phyloP scores from a whole-genome alignment of 2,888 invertebrate genomes.

The Cerastis rubricosa region DNA sequence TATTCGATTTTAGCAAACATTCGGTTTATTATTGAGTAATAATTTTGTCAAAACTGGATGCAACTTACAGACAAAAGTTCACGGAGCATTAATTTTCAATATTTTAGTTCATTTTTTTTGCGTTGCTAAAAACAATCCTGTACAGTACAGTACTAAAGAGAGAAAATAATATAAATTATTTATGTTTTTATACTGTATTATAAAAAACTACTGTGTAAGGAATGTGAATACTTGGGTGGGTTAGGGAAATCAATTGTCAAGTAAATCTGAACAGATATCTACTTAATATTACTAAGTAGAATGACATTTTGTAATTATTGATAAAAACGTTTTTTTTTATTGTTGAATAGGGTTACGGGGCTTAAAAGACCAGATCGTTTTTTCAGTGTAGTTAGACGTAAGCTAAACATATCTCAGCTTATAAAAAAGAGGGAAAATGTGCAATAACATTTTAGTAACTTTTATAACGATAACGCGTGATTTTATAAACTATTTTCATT shows the following conservation, averaged over 20 bases:
- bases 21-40: not conserved
- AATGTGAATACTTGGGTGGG: slow-evolving; percentile 45
- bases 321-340: not conserved
- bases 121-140: too few relatives aligned
- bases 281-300: not conserved
- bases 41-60: not conserved
- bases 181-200: slow-evolving; percentile 4
- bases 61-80: slow-evolving; percentile 3
- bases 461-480: slow-evolving; percentile 71
- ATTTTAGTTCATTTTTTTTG: too few relatives aligned
- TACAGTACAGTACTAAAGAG: slow-evolving; percentile 6
- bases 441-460: slow-evolving; percentile 63
- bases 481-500: slow-evolving; percentile 74
- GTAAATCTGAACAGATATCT: not conserved
- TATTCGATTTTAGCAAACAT: not conserved
- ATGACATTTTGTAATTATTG: not conserved
- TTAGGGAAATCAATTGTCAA: not conserved
- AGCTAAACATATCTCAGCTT: slow-evolving; percentile 58
- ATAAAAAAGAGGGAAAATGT: slow-evolving; percentile 55
- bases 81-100: slow-evolving; percentile 22
- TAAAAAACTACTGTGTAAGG: slow-evolving; percentile 34
- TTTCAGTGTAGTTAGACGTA: slow-evolving; percentile 40
- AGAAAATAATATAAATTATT: not conserved
- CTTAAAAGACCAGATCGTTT: slow-evolving; percentile 36
- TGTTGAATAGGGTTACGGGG: not conserved